A percentile compares a stretch with the other conserved stretches of the same genome.
Evolutionary conservation across 2,797 vertebrate genomes (phyloP).

Genomic region (Channa striata): DNA sequence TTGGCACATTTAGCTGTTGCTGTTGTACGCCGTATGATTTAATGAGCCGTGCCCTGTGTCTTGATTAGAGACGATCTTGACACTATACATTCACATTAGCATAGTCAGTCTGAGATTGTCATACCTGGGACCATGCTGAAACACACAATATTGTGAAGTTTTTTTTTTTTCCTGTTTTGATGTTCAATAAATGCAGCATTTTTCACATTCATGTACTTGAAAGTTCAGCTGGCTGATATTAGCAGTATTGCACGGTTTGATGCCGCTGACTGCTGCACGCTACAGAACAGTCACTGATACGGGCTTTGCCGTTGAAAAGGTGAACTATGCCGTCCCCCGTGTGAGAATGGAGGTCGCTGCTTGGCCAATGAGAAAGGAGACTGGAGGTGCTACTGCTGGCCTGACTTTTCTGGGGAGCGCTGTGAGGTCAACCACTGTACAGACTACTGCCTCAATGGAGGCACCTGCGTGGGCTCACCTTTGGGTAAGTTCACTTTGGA

Average conservation of each 20-base stretch:
- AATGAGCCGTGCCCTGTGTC: too few relatives aligned
- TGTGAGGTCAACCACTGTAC: constrained; percentile 97
- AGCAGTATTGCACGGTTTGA: constrained; percentile 1
- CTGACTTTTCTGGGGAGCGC: constrained; percentile 95
- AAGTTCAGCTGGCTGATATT: constrained; percentile 7
- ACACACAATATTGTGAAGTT: neutral
- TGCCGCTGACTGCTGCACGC: constrained; percentile 23
- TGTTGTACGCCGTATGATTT: neutral
- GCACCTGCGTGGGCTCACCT: constrained; percentile 92
- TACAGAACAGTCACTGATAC: constrained; percentile 24
- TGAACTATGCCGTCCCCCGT: constrained; percentile 91
- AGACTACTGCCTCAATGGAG: constrained; percentile 97
- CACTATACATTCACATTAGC: neutral
- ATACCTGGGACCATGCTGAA: neutral
- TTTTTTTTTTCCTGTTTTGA: neutral
- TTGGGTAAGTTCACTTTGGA: constrained; percentile 86
- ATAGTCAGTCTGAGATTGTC: neutral
- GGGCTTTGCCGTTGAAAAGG: constrained; percentile 80
- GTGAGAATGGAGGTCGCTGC: constrained; percentile 97
- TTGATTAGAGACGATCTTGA: neutral
- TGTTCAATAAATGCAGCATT: neutral
- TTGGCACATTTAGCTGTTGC: neutral
- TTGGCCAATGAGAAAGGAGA: constrained; percentile 96
- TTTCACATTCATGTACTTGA: neutral
- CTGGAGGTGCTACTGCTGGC: constrained; percentile 96